Percentiles rank a stretch among this genome's conserved stretches.
These are phyloP conservation scores for Cyrtodaria siliqua DNA, from an alignment of 2,888 invertebrate species.

Conservation along the genomic window DNA sequence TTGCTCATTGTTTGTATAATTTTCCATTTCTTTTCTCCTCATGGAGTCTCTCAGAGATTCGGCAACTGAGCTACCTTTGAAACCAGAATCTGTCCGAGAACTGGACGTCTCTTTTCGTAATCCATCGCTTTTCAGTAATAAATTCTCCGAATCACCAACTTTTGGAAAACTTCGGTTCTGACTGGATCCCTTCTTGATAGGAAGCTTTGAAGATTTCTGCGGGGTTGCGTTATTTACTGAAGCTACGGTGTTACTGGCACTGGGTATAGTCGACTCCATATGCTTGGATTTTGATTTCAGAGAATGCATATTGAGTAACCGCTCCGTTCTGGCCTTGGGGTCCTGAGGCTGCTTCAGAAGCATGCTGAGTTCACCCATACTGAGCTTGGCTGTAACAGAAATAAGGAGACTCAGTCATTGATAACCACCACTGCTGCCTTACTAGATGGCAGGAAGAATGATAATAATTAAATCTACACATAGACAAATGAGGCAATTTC, in stretches of 20 bases:
- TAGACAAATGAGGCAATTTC: too few relatives aligned
- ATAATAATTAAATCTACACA: too few relatives aligned
- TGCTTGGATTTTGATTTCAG: slow-evolving; percentile 18
- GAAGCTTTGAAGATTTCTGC: slow-evolving; percentile 51
- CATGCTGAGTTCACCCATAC: slow-evolving; percentile 54
- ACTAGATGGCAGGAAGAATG: too few relatives aligned
- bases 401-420: too few relatives aligned
- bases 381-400: slow-evolving; percentile 57
- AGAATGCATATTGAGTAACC: slow-evolving; percentile 15
- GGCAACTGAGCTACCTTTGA: slow-evolving; percentile 6
- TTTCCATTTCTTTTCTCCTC: background rate
- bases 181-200: slow-evolving; percentile 61
- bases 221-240: slow-evolving; percentile 16
- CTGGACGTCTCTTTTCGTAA: slow-evolving; percentile 3
- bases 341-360: slow-evolving; percentile 29
- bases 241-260: background rate
- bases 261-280: background rate
- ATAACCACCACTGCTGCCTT: too few relatives aligned
- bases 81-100: slow-evolving; percentile 13
- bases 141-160: slow-evolving; percentile 24
- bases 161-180: slow-evolving; percentile 49
- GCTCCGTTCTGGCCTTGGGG: background rate
- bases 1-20: background rate
- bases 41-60: background rate
- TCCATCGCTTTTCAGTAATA: slow-evolving; percentile 2